Evolutionary conservation across 1,140 invertebrate species (phyloP).

Genomic region (Latrodectus geometricus): DNA sequence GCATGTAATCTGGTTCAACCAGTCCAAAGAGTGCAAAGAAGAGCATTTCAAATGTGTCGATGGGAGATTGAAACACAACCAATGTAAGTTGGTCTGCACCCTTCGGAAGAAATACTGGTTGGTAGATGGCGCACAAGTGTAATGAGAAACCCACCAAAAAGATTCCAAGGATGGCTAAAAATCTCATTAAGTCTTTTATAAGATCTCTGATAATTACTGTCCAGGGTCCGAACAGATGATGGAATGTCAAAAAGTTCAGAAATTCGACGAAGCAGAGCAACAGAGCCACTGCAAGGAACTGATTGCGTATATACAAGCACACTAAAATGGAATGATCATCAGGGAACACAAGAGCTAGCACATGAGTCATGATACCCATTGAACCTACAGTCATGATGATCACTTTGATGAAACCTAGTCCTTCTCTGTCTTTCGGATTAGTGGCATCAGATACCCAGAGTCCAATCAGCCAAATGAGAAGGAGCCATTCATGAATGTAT

Average conservation of each 20-base stretch:
- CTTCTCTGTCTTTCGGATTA: constrained; percentile 94
- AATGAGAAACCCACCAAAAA: constrained; percentile 99
- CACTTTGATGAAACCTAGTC: constrained; percentile 88
- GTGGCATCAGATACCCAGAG: constrained; percentile 95
- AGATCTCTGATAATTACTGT: constrained; percentile 76
- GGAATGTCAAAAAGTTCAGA: constrained; percentile 96
- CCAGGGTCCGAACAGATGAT: constrained; percentile 99
- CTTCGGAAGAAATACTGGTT: constrained; percentile 65
- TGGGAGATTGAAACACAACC: constrained; percentile 78
- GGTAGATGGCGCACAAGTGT: constrained; percentile 77
- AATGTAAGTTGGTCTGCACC: constrained; percentile 62
- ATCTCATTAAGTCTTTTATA: constrained; percentile 84
- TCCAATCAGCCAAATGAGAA: constrained; percentile 95
- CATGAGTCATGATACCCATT: constrained; percentile 89
- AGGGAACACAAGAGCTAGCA: constrained; percentile 77
- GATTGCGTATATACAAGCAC: constrained; percentile 89
- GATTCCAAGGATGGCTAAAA: constrained; percentile 95
- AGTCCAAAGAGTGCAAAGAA: constrained; percentile 98
- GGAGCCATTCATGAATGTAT: constrained; percentile 95
- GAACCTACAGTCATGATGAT: constrained; percentile 93
- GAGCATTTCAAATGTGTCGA: constrained; percentile 94
- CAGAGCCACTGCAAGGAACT: constrained; percentile 94
- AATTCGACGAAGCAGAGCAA: constrained; percentile 96
- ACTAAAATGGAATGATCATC: constrained; percentile 65
- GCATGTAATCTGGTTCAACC: constrained; percentile 83